Evolutionary conservation across 2,888 invertebrate genomes (phyloP).

Genomic region (Eulithis testata): DNA sequence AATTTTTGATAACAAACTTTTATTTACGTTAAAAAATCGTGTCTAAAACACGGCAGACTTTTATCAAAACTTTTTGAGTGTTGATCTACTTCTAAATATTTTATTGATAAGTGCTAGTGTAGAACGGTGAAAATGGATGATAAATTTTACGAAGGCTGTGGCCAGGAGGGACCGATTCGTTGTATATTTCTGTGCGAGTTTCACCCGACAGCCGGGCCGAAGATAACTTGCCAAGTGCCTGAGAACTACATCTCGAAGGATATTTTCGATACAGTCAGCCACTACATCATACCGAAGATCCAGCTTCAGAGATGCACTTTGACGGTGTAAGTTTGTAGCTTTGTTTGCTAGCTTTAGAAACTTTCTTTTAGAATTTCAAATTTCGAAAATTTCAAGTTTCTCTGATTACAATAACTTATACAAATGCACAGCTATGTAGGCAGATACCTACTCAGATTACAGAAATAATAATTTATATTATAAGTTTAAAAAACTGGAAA

Average conservation of each 20-base stretch:
- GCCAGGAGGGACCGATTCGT: slow-evolving; percentile 88
- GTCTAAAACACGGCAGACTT: slow-evolving; percentile 40
- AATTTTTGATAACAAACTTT: slow-evolving; percentile 28
- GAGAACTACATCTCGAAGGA: slow-evolving; percentile 92
- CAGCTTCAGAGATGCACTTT: slow-evolving; percentile 91
- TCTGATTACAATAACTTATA: background rate
- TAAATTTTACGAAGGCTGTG: slow-evolving; percentile 84
- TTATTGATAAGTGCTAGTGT: slow-evolving; percentile 39
- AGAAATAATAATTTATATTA: too few species aligned
- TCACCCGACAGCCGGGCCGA: slow-evolving; percentile 90
- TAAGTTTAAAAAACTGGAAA: too few species aligned
- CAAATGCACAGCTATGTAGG: background rate
- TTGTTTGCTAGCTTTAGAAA: too few species aligned
- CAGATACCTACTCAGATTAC: background rate
- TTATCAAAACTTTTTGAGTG: slow-evolving; percentile 38
- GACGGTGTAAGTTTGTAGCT: slow-evolving; percentile 88
- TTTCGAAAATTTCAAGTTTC: too few species aligned
- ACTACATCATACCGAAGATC: slow-evolving; percentile 93
- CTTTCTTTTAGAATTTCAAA: too few species aligned
- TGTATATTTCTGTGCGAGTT: slow-evolving; percentile 92
- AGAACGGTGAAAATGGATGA: slow-evolving; percentile 68
- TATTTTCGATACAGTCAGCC: slow-evolving; percentile 91
- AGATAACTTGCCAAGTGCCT: slow-evolving; percentile 92
- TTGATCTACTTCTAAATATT: slow-evolving; percentile 24
- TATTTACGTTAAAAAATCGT: slow-evolving; percentile 55